A percentile compares a stretch with the other conserved stretches of the same genome.
These are phyloP conservation scores for pig (Sus scrofa) DNA, from an alignment of 2,113 vertebrate genomes.

Conservation along the genomic window T2T-Sscrofa CM000814.6:94793501-94794000, in stretches of 20 bases:
- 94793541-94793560: slow-evolving; percentile 35
- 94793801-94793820: not conserved
- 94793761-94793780: not conserved
- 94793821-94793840: slow-evolving; percentile 3
- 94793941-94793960: not conserved
- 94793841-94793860: slow-evolving; percentile 26
- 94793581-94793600: not conserved
- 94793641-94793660: slow-evolving; percentile 38
- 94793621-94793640: not conserved
- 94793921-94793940: not conserved
- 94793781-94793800: not conserved
- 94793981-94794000: not conserved
- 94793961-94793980: slow-evolving; percentile 33
- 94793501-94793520: not conserved
- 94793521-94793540: not conserved
- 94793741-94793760: not conserved
- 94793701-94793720: not conserved
- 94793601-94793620: slow-evolving; percentile 15
- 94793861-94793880: slow-evolving; percentile 3
- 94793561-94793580: not conserved
- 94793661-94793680: not conserved
- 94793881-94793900: not conserved
- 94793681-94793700: not conserved
- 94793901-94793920: not conserved
- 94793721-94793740: not conserved